Base-by-base conservation (phyloP, 2,113 vertebrate genomes). In the Cercopithecus mona region DNA sequence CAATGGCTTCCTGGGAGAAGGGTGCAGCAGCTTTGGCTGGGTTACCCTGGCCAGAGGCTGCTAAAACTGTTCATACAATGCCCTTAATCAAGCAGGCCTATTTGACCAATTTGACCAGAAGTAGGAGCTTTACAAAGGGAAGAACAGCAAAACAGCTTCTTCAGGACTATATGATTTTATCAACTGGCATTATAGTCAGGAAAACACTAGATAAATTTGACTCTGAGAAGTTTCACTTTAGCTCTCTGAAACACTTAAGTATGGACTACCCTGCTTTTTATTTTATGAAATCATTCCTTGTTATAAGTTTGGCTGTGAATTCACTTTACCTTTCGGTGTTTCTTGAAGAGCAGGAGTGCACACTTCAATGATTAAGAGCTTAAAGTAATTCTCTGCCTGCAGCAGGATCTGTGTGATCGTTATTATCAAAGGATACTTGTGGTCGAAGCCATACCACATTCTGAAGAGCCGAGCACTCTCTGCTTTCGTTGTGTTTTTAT, bases 361-460 rank as follows among this genome's bases (percentile, higher is more conserved):
- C 1, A 45, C 84, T 92, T 97, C 8, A 5, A 2, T 48, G 94
- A 43, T n/a, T 25, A 94, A 90, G 45, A 18, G 70, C 85, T 95
- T 79, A 25, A 90, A 80, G 79, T 22, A 93, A 57, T 1, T 16
- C 88, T 40, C 18, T 86, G 38, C 52, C 90, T 8, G 11, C 12
- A 94, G 30, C 30, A 57, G 27, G 79, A 25, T 43, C 40, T 16
- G 35, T 18, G n/a, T 76, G 14, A 14, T 57, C 35, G 13, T 4
- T 88, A 17, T 4, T 90, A 94, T 90, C 94, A 99, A 99, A 99
- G 99, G 99, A 99, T 99, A 99, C 99, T 98, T 99, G 97, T 99
- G 98, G 97, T 99, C 99, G 98, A 99, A 99, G 91, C 98, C 96
- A 85, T 99, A 99, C 99, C 99, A 99, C 84, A 99, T 98, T 94